Conservation (phyloP, 2,888 invertebrate genomes). For the Chloroclysta siterata region DNA sequence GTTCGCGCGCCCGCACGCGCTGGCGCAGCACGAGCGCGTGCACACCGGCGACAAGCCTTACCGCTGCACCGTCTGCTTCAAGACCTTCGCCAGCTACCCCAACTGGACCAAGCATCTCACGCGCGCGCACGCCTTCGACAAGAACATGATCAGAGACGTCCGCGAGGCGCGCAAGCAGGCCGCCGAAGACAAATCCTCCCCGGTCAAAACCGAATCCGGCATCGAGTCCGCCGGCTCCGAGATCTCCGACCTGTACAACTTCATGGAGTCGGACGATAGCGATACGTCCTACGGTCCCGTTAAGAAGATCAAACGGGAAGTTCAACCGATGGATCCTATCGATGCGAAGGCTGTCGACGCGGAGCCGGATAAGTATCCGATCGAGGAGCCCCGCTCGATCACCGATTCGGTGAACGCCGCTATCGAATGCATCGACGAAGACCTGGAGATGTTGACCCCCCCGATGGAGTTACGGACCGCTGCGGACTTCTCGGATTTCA, state of each 20-base stretch:
- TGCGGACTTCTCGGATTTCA: slow-evolving; percentile 9
- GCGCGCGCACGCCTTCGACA: slow-evolving; percentile 62
- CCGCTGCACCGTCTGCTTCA: slow-evolving; percentile 83
- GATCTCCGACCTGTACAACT: slow-evolving; percentile 35
- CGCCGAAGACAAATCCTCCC: slow-evolving; percentile 9
- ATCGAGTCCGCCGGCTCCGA: slow-evolving; percentile 51
- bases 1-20: slow-evolving; percentile 55
- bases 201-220: slow-evolving; percentile 33
- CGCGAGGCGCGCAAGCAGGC: slow-evolving; percentile 12
- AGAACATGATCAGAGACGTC: slow-evolving; percentile 33
- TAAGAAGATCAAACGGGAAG: slow-evolving; percentile 19
- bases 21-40: slow-evolving; percentile 83
- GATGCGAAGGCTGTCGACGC: neutral
- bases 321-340: neutral
- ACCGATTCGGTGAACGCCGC: slow-evolving; percentile 26
- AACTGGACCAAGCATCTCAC: slow-evolving; percentile 85
- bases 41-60: slow-evolving; percentile 84
- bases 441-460: slow-evolving; percentile 16
- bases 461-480: neutral
- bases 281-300: neutral
- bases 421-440: slow-evolving; percentile 31
- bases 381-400: neutral
- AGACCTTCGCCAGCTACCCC: slow-evolving; percentile 82
- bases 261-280: slow-evolving; percentile 33
- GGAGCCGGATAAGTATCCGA: neutral